phyloP scores from a whole-genome alignment of 2,888 invertebrate species.

The Drosophila kambysellisi region DNA sequence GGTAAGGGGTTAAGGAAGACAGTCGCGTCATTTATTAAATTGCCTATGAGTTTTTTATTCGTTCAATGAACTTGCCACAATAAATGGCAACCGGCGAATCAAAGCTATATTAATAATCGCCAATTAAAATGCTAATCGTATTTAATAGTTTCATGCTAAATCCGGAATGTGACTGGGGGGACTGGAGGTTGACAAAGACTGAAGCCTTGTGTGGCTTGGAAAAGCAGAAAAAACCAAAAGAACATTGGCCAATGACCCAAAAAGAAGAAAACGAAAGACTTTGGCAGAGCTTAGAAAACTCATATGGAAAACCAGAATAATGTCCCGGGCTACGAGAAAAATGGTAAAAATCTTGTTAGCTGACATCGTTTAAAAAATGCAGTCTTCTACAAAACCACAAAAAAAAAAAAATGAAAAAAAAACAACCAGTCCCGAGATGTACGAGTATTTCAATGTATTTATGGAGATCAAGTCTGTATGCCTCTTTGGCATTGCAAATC shows the following conservation, averaged over 20 bases:
- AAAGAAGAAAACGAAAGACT: conserved; percentile 21
- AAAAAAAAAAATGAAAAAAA: not conserved
- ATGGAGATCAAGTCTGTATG: conserved; percentile 75
- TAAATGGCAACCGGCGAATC: conserved; percentile 30
- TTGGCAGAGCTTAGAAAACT: conserved; percentile 3
- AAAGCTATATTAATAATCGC: conserved; percentile 57
- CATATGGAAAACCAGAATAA: conserved; percentile 63
- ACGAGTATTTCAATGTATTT: conserved; percentile 41
- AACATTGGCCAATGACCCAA: conserved; percentile 63
- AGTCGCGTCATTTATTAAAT: conserved; percentile 20
- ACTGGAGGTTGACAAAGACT: not conserved
- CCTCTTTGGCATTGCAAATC: conserved; percentile 71
- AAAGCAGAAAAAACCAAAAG: conserved; percentile 5
- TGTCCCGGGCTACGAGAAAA: conserved; percentile 14
- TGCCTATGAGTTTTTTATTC: conserved; percentile 37
- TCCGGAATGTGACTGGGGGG: not conserved
- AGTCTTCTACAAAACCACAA: conserved; percentile 5
- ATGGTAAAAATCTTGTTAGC: conserved; percentile 48
- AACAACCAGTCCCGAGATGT: conserved; percentile 26
- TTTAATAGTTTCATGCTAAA: conserved; percentile 32
- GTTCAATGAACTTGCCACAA: conserved; percentile 69
- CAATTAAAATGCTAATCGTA: conserved; percentile 58
- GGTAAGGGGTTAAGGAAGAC: not conserved
- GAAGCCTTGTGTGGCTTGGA: not conserved
- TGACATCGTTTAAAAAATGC: conserved; percentile 65